A percentile compares a stretch with the other conserved stretches of the same genome.
Conservation (phyloP, 2,113 vertebrate species). For the Neomonachus schauinslandi region DNA sequence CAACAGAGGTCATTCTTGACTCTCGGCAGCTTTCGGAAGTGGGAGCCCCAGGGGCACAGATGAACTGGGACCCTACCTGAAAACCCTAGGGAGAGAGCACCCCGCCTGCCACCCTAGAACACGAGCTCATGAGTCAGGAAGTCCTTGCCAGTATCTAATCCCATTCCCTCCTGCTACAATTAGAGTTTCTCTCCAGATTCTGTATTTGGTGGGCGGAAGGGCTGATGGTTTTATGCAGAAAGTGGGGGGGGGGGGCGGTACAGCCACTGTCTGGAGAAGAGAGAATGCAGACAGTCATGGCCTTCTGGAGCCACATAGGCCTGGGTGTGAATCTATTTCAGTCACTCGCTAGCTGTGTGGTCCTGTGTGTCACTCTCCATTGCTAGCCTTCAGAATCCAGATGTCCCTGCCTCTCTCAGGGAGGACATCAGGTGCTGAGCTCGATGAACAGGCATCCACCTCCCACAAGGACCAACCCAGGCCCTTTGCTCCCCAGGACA, state of each 20-base stretch:
- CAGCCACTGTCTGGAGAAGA: neutral
- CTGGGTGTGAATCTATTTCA: neutral
- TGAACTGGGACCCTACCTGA: neutral
- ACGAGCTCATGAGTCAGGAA: neutral
- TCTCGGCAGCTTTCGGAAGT: slow-evolving; percentile 18
- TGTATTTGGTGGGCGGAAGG: neutral
- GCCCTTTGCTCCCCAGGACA: neutral
- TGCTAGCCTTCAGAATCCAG: neutral
- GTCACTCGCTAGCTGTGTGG: neutral
- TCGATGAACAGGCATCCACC: neutral
- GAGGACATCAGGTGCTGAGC: neutral
- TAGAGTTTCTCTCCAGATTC: neutral
- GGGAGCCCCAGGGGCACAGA: neutral
- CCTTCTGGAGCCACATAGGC: neutral
- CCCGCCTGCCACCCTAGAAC: neutral
- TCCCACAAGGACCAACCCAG: neutral
- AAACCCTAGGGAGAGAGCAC: neutral
- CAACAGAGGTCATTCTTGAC: neutral
- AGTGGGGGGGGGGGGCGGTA: rapidly evolving
- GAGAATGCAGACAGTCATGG: neutral
- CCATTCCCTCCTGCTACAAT: neutral
- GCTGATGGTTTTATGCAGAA: neutral
- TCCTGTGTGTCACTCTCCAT: neutral
- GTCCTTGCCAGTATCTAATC: slow-evolving; percentile 31
- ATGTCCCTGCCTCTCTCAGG: neutral